Percentiles rank a stretch among this genome's conserved stretches.
phyloP scores from a whole-genome alignment of 2,888 invertebrate species.

The Galerucella pusilla region DNA sequence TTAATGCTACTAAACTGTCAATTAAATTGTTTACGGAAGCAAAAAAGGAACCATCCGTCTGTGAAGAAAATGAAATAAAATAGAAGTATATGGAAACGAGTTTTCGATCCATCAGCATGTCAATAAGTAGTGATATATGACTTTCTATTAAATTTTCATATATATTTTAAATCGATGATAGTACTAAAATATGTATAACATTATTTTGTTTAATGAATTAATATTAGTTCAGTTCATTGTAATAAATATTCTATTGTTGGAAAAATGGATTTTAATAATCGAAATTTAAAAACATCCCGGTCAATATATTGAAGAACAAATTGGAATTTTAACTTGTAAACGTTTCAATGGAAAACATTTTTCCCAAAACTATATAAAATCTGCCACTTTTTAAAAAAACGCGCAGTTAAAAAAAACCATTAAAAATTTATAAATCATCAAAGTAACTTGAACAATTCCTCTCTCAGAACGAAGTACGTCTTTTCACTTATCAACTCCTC shows the following conservation, averaged over 20 bases:
- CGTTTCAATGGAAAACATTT: no score
- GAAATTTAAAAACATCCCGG: no score
- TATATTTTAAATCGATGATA: neutral
- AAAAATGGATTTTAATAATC: neutral
- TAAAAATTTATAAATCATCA: no score
- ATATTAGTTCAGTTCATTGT: neutral
- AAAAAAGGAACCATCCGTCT: slow-evolving; percentile 2
- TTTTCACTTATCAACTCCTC: no score
- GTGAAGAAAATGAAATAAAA: slow-evolving; percentile 15
- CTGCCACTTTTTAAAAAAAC: no score
- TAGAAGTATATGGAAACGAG: slow-evolving; percentile 26
- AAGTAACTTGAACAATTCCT: no score
- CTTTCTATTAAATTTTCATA: slow-evolving; percentile 24
- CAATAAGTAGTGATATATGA: slow-evolving; percentile 36
- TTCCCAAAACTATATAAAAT: no score
- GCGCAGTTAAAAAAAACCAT: no score
- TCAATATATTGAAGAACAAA: no score
- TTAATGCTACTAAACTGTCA: neutral
- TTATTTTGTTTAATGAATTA: neutral
- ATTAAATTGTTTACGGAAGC: slow-evolving; percentile 14
- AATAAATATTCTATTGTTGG: neutral
- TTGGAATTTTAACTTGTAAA: no score
- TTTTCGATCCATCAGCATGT: slow-evolving; percentile 25
- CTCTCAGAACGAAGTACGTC: no score
- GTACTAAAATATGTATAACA: neutral